Percentiles rank a stretch among this genome's conserved stretches.
phyloP scores from a whole-genome alignment of 2,797 vertebrate genomes.

The Hylomyscus alleni region DNA sequence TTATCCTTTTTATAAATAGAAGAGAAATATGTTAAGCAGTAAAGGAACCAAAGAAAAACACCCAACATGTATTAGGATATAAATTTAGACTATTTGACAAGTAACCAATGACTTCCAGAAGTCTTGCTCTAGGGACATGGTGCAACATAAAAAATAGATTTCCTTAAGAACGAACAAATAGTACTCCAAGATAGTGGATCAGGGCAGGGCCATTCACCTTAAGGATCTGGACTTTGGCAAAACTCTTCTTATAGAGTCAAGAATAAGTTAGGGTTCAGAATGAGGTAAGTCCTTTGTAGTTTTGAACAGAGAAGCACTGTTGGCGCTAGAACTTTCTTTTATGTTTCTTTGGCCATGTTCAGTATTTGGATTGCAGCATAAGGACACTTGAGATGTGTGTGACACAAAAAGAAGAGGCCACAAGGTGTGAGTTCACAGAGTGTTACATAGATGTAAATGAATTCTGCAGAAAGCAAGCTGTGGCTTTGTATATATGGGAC shows the following conservation, averaged over 20 bases:
- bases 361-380: not conserved
- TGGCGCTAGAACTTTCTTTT: not conserved
- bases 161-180: slow-evolving; percentile 45
- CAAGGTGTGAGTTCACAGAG: not conserved
- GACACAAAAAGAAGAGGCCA: not conserved
- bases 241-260: slow-evolving; percentile 15
- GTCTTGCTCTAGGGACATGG: not conserved
- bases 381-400: not conserved
- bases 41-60: not conserved
- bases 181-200: not conserved
- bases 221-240: slow-evolving; percentile 19
- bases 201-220: not conserved
- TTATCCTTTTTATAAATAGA: slow-evolving; percentile 17
- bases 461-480: not conserved
- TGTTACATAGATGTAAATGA: not conserved
- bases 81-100: not conserved
- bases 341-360: not conserved
- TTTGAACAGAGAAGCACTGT: not conserved
- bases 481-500: not conserved
- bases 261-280: not conserved
- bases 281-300: not conserved
- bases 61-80: not conserved
- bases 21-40: not conserved
- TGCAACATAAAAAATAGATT: not conserved
- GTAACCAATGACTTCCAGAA: not conserved